Base-by-base conservation (phyloP, 92 coral and sea anemone genomes). In the Muricea muricata region DNA sequence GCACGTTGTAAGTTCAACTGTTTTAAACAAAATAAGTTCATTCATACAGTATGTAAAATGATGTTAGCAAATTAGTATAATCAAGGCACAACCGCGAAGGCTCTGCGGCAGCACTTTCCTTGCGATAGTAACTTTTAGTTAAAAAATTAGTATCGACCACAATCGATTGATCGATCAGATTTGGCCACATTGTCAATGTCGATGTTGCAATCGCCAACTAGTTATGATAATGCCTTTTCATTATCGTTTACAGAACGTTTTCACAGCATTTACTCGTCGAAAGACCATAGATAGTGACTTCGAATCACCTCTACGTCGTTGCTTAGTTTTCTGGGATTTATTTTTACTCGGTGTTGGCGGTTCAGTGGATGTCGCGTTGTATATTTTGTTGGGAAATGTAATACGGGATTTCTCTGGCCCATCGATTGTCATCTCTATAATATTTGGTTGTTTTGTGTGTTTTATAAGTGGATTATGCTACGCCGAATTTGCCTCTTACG, bases 281-380 rank as follows among this genome's bases (percentile, higher is more conserved):
- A 78, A 78, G 26, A 0, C 24, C 1, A 40, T 78, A 70, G 83
- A 78, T 5, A 15, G 2, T 37, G 20, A 4, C 32, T 78, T 78
- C 57, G 71, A 57, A 18, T 78, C 83, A 4, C 83, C 83, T 1
- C 45, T 78, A 41, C 83, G 71, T 29, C 71, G 70, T 58, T 78
- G 83, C 39, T 34, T 78, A 39, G 29, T 56, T 17, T 78, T 78
- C 33, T 78, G 50, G 71, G 83, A 78, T 45, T 13, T 78, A 26
- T 41, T 56, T n/a, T 56, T 56, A 39, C 50, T 56, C 6, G 83
- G 83, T 4, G 55, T 78, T 28, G 83, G 83, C 14, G 83, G 83
- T 1, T 76, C 81, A 31, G 81, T 76, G 9, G 67, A 78, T 57
- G 83, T 39, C 3, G 83, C 83, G 14, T 34, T 56, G 33, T 76